Conservation (phyloP, 2,113 vertebrate genomes). For the Catharus minimus region DNA sequence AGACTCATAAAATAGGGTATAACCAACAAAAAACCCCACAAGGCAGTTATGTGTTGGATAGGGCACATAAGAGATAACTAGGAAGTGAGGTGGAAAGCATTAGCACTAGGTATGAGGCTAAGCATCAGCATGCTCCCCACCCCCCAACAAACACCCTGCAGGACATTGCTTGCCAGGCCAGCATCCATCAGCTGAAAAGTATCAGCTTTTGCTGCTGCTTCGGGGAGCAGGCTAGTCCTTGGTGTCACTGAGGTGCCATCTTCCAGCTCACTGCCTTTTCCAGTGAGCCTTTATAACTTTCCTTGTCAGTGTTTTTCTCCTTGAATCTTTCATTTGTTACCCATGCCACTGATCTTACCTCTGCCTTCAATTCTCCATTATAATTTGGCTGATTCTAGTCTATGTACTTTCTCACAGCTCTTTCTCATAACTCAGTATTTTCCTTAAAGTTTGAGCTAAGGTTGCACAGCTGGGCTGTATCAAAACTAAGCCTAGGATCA, state of each 20-base stretch:
- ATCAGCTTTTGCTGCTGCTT: not conserved
- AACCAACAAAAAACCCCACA: not conserved
- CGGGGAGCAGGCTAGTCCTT: not conserved
- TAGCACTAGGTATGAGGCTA: not conserved
- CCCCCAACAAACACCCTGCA: not conserved
- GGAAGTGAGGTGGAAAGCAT: not conserved
- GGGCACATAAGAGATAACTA: not conserved
- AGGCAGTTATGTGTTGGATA: not conserved
- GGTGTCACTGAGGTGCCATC: not conserved
- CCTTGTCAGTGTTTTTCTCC: not conserved
- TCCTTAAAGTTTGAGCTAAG: constrained; percentile 17
- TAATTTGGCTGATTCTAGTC: not conserved
- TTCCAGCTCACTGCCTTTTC: not conserved
- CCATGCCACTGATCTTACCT: not conserved
- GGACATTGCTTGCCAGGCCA: not conserved
- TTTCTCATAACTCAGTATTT: not conserved
- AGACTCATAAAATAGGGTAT: not conserved
- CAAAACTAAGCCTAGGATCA: constrained; percentile 47
- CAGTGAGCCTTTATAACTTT: not conserved
- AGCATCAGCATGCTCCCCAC: not conserved
- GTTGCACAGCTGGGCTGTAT: constrained; percentile 41
- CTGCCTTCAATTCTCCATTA: not conserved
- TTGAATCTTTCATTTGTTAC: not conserved
- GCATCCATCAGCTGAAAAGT: not conserved
- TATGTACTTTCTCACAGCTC: not conserved